Percentiles rank a stretch among this genome's conserved stretches.
These are phyloP conservation scores for Lepeophtheirus salmonis DNA, from an alignment of 1,140 invertebrate species.

Conservation along the genomic window DNA sequence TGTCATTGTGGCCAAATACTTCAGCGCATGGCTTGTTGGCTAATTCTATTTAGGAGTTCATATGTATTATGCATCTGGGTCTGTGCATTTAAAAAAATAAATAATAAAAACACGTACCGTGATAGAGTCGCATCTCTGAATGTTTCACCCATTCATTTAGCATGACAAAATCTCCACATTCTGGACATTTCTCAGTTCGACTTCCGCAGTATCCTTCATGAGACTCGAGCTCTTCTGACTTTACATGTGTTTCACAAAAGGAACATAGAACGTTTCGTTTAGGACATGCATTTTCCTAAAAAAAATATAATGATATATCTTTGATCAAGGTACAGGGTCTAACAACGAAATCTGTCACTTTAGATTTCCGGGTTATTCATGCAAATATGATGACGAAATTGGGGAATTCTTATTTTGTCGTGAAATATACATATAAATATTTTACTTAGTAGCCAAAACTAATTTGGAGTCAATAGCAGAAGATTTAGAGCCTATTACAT, in stretches of 20 bases:
- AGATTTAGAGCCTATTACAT: no score
- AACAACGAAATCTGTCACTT: background rate
- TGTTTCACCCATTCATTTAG: slow-evolving; percentile 27
- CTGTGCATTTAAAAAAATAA: background rate
- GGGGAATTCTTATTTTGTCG: background rate
- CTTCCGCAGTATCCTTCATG: slow-evolving; percentile 44
- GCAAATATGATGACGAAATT: background rate
- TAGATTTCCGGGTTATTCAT: background rate
- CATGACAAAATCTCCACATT: slow-evolving; percentile 43
- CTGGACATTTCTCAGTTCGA: slow-evolving; percentile 39
- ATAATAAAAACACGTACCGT: background rate
- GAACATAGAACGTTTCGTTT: slow-evolving; percentile 30
- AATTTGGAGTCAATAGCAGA: no score
- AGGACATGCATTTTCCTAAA: slow-evolving; percentile 25
- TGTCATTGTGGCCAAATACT: background rate
- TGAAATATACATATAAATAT: no score
- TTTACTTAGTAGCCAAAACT: no score
- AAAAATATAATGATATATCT: background rate
- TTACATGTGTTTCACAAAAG: slow-evolving; percentile 39
- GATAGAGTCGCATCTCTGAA: slow-evolving; percentile 5
- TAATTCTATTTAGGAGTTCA: background rate
- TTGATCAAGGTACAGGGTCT: background rate
- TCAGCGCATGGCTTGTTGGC: slow-evolving; percentile 3
- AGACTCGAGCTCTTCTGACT: slow-evolving; percentile 33
- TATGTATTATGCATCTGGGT: no score